A percentile compares a stretch with the other conserved stretches of the same genome.
Conservation (phyloP, 2,113 vertebrate genomes). For the Corythornis madagascariensis region DNA sequence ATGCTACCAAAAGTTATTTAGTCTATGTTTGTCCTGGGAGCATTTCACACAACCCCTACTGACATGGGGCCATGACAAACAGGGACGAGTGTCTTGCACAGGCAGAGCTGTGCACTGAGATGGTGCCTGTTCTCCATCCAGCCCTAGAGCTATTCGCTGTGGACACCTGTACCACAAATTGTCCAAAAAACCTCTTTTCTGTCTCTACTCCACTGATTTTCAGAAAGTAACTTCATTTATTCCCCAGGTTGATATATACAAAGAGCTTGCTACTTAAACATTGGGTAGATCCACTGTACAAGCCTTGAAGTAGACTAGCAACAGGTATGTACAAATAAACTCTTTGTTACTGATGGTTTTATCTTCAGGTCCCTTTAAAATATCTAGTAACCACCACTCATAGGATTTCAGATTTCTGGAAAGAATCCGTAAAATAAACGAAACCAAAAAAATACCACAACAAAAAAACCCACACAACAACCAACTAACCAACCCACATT, state of each 20-base stretch:
- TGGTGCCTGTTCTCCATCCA: background rate
- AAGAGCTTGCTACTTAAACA: background rate
- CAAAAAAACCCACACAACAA: too few species aligned
- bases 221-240: background rate
- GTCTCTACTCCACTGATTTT: background rate
- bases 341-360: background rate
- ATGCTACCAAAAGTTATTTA: too few species aligned
- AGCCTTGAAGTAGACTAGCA: background rate
- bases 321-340: background rate
- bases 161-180: background rate
- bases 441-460: too few species aligned
- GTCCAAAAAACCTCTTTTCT: background rate
- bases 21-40: background rate
- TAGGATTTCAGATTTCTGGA: background rate
- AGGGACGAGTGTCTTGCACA: accelerated
- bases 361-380: background rate
- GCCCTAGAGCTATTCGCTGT: too few species aligned
- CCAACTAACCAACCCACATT: background rate
- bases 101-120: background rate
- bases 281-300: accelerated
- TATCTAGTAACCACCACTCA: background rate
- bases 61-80: accelerated
- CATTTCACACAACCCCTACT: background rate
- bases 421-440: background rate
- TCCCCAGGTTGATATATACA: background rate